phyloP scores from a whole-genome alignment of 2,113 vertebrate genomes.

The Neolamprologus variostigma region DNA sequence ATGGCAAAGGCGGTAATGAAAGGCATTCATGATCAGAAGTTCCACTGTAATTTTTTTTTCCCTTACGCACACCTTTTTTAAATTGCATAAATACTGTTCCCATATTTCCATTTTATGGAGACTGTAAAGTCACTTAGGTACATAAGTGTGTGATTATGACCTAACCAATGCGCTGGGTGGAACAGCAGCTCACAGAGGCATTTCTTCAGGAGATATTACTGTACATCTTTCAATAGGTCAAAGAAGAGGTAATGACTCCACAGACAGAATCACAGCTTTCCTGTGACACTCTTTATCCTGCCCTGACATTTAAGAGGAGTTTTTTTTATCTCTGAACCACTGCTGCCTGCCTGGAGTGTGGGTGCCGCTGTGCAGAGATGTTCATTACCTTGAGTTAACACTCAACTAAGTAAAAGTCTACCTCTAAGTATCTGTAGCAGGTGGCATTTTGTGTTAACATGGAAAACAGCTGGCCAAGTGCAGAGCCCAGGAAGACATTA shows the following conservation, averaged over 20 bases:
- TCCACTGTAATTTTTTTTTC: background rate
- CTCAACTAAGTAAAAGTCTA: constrained; percentile 5
- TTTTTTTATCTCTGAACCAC: constrained; percentile 2
- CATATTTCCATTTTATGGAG: constrained; percentile 47
- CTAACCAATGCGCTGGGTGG: background rate
- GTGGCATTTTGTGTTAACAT: constrained; percentile 41
- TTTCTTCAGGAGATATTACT: constrained; percentile 35
- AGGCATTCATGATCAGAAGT: constrained; percentile 2
- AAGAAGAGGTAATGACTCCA: constrained; percentile 29
- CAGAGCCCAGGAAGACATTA: background rate
- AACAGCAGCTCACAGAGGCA: background rate
- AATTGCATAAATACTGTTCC: constrained; percentile 17
- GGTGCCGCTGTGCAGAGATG: constrained; percentile 6
- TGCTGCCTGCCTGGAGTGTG: background rate
- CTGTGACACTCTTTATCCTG: constrained; percentile 26
- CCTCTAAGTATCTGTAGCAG: constrained; percentile 13
- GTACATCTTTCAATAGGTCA: constrained; percentile 49
- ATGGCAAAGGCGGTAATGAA: constrained; percentile 2
- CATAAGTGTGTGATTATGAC: constrained; percentile 40
- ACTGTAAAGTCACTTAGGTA: constrained; percentile 35
- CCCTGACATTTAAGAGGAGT: constrained; percentile 46
- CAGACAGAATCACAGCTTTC: constrained; percentile 35
- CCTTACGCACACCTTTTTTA: constrained; percentile 10
- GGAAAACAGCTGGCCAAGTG: background rate
- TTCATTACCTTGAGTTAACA: constrained; percentile 26